These are phyloP conservation scores for Pseudococcus jackbeardsleyi DNA, from an alignment of 2,888 invertebrate genomes.

Conservation along the genomic window DNA sequence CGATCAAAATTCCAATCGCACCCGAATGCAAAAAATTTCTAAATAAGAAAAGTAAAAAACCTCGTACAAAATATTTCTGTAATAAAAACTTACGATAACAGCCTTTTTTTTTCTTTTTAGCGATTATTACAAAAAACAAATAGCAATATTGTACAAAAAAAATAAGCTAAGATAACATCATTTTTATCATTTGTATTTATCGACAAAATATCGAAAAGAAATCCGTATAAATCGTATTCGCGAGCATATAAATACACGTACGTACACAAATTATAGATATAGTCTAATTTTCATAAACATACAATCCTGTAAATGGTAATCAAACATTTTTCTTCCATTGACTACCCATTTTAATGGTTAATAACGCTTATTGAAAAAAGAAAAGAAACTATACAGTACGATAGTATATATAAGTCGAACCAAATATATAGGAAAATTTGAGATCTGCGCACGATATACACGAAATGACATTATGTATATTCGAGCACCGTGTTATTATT, in stretches of 20 bases:
- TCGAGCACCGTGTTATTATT: slow-evolving; percentile 18
- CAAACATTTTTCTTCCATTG: not conserved
- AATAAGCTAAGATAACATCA: slow-evolving; percentile 33
- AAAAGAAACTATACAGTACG: slow-evolving; percentile 37
- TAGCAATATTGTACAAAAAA: slow-evolving; percentile 43
- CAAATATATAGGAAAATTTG: slow-evolving; percentile 46
- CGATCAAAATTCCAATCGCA: not conserved
- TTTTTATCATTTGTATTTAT: slow-evolving; percentile 43
- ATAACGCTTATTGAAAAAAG: slow-evolving; percentile 26
- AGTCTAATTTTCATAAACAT: slow-evolving; percentile 26
- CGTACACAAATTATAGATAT: slow-evolving; percentile 33
- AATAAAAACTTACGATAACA: slow-evolving; percentile 48
- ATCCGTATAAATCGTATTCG: not conserved
- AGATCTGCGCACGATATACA: slow-evolving; percentile 41
- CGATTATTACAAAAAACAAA: slow-evolving; percentile 36
- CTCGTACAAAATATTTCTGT: slow-evolving; percentile 44
- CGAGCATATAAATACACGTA: not conserved
- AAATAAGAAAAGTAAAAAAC: not conserved
- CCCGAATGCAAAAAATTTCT: not conserved
- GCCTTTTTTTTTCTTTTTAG: slow-evolving; percentile 42
- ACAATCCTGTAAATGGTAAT: slow-evolving; percentile 31
- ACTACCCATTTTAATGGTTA: slow-evolving; percentile 7
- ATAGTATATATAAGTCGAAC: slow-evolving; percentile 7
- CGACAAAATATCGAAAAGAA: slow-evolving; percentile 26
- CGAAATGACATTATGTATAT: slow-evolving; percentile 27